Percentiles rank a stretch among this genome's conserved stretches.
Conservation (phyloP, 2,888 invertebrate species). For the Scaptomyza flava region DNA sequence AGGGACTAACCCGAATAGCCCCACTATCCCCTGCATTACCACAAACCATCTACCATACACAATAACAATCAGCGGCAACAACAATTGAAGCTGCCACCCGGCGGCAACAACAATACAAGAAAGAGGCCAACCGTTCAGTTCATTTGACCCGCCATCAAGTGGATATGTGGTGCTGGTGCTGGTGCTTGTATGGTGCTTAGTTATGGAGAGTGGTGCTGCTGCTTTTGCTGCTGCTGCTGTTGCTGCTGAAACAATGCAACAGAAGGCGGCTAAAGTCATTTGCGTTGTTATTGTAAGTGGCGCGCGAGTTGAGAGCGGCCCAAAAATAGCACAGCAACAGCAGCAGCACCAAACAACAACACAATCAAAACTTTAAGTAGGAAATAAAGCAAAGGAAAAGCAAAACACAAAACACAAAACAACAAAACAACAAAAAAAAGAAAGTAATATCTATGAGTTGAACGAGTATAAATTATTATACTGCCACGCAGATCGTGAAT, state of each 20-base stretch:
- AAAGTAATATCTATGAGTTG: constrained; percentile 61
- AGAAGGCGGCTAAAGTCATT: constrained; percentile 45
- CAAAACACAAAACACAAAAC: constrained; percentile 7
- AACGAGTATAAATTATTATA: constrained; percentile 66
- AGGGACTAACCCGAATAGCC: constrained; percentile 10
- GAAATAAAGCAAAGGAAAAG: constrained; percentile 57
- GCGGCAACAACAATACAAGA: constrained; percentile 5
- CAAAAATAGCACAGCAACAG: constrained; percentile 57
- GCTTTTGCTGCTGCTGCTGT: constrained; percentile 1
- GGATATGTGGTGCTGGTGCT: constrained; percentile 33
- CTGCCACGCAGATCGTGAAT: constrained; percentile 37
- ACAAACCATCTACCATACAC: background rate
- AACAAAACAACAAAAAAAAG: constrained; percentile 23
- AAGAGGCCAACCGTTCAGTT: constrained; percentile 59
- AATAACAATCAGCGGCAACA: constrained; percentile 2
- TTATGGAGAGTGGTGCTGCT: constrained; percentile 10
- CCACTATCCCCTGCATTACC: background rate
- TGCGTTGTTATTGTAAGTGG: constrained; percentile 48
- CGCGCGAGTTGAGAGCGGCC: constrained; percentile 44
- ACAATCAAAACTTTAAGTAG: constrained; percentile 67
- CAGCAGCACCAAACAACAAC: constrained; percentile 19
- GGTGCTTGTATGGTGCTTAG: background rate
- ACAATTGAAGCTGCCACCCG: constrained; percentile 10
- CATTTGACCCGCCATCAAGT: constrained; percentile 72
- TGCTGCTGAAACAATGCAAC: constrained; percentile 46